A percentile compares a stretch with the other conserved stretches of the same genome.
These are phyloP conservation scores for Gallinago paraguaiae DNA, from an alignment of 2,113 vertebrate species.

Conservation along the genomic window DNA sequence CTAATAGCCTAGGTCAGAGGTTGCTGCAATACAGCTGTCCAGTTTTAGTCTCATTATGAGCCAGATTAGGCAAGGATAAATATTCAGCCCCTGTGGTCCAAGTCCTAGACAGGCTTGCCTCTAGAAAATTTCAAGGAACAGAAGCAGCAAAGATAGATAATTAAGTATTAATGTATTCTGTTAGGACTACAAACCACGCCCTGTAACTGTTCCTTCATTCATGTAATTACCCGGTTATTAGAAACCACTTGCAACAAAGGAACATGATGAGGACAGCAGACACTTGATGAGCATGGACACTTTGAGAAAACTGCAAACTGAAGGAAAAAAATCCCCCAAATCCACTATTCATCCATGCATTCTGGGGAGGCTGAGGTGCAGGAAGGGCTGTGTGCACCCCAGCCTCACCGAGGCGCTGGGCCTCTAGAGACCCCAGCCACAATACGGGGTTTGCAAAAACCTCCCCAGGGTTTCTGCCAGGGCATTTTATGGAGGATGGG, in stretches of 20 bases:
- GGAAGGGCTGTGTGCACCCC: fast-evolving
- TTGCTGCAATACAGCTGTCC: background rate
- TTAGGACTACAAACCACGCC: background rate
- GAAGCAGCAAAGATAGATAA: background rate
- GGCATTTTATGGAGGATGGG: background rate
- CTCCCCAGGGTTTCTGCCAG: background rate
- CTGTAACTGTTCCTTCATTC: fast-evolving
- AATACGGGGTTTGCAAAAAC: fast-evolving
- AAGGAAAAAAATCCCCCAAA: too few species aligned
- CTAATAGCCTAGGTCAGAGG: background rate
- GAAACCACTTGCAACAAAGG: background rate
- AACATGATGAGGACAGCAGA: fast-evolving
- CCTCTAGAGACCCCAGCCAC: fast-evolving
- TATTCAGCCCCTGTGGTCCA: fast-evolving
- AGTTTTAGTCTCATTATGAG: background rate
- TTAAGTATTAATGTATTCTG: fast-evolving
- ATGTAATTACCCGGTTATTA: background rate
- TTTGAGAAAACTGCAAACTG: fast-evolving
- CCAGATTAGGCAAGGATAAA: background rate
- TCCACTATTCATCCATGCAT: fast-evolving
- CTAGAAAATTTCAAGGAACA: background rate
- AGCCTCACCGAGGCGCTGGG: fast-evolving
- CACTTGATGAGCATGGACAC: fast-evolving
- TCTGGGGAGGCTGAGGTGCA: too few species aligned
- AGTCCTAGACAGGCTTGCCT: background rate